A percentile compares a stretch with the other conserved stretches of the same genome.
Conservation (phyloP, 2,797 vertebrate species). For the Chloroceryle inda region DNA sequence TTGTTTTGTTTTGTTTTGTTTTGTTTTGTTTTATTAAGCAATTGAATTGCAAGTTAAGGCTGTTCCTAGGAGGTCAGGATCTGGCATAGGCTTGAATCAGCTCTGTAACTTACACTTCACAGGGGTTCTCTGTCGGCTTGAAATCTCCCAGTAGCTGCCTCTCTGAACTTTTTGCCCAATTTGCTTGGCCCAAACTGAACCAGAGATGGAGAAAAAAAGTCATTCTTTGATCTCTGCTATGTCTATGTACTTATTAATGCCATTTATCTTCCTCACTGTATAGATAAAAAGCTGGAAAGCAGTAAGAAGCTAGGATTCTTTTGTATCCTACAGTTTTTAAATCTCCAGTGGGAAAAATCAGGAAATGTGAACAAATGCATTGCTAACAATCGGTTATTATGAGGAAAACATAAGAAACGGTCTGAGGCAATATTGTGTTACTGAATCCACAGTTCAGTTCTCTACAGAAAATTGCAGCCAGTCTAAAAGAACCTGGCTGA, state of each 20-base stretch:
- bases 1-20: too few relatives aligned
- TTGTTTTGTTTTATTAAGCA: too few relatives aligned
- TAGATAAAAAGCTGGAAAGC: background rate
- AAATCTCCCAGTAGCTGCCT: background rate
- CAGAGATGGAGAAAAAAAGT: background rate
- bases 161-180: background rate
- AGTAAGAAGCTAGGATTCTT: background rate
- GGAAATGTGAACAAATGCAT: background rate
- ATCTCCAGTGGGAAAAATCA: background rate
- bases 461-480: background rate
- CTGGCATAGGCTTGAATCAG: background rate
- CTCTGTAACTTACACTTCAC: background rate
- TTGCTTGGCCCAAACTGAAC: background rate
- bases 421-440: background rate
- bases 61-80: background rate
- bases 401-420: background rate
- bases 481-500: background rate
- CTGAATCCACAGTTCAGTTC: background rate
- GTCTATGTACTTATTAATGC: background rate
- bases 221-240: background rate
- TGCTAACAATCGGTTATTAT: background rate
- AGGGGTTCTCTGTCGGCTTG: background rate
- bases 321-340: background rate
- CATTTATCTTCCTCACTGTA: background rate
- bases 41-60: too few relatives aligned